Evolutionary conservation across 2,888 invertebrate species (phyloP), one percentile per base, ranked within the genome.

Genomic region (Spodoptera picta): DNA sequence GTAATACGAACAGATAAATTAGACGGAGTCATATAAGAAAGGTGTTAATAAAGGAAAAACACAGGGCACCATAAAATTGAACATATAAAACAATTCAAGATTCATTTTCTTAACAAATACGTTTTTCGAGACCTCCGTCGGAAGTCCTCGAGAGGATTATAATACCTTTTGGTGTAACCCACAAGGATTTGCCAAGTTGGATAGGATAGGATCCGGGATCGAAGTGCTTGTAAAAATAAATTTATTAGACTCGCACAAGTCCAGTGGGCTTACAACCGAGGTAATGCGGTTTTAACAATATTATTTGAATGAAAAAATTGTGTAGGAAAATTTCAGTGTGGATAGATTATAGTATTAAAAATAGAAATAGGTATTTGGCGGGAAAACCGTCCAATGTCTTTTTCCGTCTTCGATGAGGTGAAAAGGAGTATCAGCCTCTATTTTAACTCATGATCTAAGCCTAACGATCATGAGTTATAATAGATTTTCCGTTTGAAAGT

Each of bases 141-240:
- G 77, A 79, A 77, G 62, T 57, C 55, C 47, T 57, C 41, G 50
- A 14, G 53, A 49, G 67, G 69, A 75, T 69, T 75, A 77, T 68
- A 64, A 65, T 56, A 74, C 73, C 60, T 73, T 79, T 71, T 66
- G 60, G 27, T 64, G 53, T 66, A 58, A 57, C 75, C 80, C 78
- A 61, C 62, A 58, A 78, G 81, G 80, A 80, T 82, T 77, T 71
- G 54, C 65, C 42, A 73, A 82, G 71, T 73, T 77, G 79, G 57
- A 74, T 77, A 46, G 56, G 52, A 56, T 62, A 46, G 56, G 52
- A 56, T 62, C 60, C 56, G 70, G 72, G 63, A 64, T 72, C 59
- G 70, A 60, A 68, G 65, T 63, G 75, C 58, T 77, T 67, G 80
- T 75, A 74, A 75, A 79, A 70, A 56, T 63, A 60, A 77, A 84